Conservation (phyloP, 2,797 vertebrate genomes). For the Spinibarbus caldwelli region DNA sequence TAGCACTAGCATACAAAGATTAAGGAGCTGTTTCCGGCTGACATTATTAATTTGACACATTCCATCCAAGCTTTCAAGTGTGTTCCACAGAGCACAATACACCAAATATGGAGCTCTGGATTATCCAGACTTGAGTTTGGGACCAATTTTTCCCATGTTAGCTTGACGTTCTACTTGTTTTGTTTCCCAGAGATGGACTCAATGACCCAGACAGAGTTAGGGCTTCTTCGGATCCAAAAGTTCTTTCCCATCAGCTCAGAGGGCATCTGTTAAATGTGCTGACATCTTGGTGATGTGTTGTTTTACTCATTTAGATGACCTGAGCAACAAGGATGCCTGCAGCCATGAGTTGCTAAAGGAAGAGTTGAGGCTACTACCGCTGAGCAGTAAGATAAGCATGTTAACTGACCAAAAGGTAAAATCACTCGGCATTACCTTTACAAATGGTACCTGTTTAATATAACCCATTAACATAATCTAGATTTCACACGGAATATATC, state of each 20-base stretch:
- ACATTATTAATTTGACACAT: slow-evolving; percentile 42
- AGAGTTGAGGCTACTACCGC: slow-evolving; percentile 61
- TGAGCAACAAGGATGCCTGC: slow-evolving; percentile 65
- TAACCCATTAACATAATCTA: background rate
- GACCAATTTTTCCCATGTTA: slow-evolving; percentile 56
- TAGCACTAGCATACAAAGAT: slow-evolving; percentile 33
- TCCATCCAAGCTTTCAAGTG: slow-evolving; percentile 44
- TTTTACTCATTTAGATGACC: slow-evolving; percentile 69
- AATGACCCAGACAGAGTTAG: slow-evolving; percentile 50
- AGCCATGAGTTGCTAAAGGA: slow-evolving; percentile 66
- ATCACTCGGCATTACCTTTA: background rate
- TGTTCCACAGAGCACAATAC: slow-evolving; percentile 30
- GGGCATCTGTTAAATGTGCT: slow-evolving; percentile 20
- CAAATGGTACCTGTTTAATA: background rate
- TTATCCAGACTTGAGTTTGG: slow-evolving; percentile 37
- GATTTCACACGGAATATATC: background rate
- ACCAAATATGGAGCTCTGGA: slow-evolving; percentile 54
- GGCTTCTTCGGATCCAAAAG: slow-evolving; percentile 13
- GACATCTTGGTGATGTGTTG: slow-evolving; percentile 52
- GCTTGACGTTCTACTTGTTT: slow-evolving; percentile 48
- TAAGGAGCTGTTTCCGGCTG: slow-evolving; percentile 43
- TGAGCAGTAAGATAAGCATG: slow-evolving; percentile 66
- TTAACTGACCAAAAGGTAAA: slow-evolving; percentile 68
- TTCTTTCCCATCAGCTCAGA: slow-evolving; percentile 47
- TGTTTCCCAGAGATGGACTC: slow-evolving; percentile 58